phyloP scores from a whole-genome alignment of 2,113 vertebrate species.

The Sebastes schlegelii region DNA sequence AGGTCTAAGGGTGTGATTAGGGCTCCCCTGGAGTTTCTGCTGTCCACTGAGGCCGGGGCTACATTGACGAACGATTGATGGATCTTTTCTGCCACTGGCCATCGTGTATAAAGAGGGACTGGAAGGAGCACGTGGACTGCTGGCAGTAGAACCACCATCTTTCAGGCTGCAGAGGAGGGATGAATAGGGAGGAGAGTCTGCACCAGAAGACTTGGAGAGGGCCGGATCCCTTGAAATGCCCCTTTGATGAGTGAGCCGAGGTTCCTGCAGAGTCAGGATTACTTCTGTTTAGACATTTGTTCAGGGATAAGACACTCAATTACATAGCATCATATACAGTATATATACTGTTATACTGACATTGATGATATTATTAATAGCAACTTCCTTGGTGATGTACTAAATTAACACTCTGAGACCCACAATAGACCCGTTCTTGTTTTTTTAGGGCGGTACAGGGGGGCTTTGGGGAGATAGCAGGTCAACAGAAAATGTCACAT shows the following conservation, averaged over 20 bases:
- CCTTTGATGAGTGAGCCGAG: slow-evolving; percentile 57
- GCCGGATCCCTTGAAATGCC: slow-evolving; percentile 58
- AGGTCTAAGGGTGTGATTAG: slow-evolving; percentile 32
- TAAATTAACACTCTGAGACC: neutral
- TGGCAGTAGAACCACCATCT: slow-evolving; percentile 55
- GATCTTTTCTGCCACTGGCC: slow-evolving; percentile 54
- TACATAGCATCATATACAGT: neutral
- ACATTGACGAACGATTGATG: slow-evolving; percentile 23
- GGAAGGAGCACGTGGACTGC: slow-evolving; percentile 50
- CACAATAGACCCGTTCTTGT: no score
- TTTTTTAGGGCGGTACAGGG: no score
- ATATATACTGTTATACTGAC: neutral
- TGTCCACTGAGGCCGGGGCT: slow-evolving; percentile 53
- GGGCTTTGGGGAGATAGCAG: no score
- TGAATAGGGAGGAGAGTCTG: slow-evolving; percentile 43
- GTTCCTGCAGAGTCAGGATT: slow-evolving; percentile 70
- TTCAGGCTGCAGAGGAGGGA: slow-evolving; percentile 52
- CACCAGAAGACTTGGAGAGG: slow-evolving; percentile 41
- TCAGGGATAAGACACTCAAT: neutral
- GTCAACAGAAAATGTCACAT: no score
- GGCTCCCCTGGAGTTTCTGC: slow-evolving; percentile 61
- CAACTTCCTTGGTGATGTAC: neutral
- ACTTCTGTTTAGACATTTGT: slow-evolving; percentile 2
- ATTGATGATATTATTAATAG: neutral
- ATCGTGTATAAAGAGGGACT: slow-evolving; percentile 41